These are phyloP conservation scores for Drosophila erecta DNA, from an alignment of 1,140 invertebrate species.

Conservation along the genomic window DNA sequence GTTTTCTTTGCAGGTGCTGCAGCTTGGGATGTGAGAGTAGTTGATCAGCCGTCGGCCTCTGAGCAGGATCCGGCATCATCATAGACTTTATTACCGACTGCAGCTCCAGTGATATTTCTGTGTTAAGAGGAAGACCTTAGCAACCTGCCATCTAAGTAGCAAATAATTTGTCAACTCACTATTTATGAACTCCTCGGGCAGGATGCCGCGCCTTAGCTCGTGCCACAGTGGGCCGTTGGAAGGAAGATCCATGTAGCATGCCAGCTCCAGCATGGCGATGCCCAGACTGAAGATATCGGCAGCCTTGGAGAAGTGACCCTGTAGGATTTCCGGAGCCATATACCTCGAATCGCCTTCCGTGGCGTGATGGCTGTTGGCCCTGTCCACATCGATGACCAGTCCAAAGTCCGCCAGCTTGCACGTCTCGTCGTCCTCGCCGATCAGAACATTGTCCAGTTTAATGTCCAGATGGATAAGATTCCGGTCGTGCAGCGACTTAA, in stretches of 20 bases:
- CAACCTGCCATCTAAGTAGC: neutral
- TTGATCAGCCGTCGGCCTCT: constrained; percentile 86
- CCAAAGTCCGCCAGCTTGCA: constrained; percentile 92
- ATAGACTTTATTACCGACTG: constrained; percentile 86
- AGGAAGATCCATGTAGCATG: constrained; percentile 90
- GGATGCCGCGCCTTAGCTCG: constrained; percentile 86
- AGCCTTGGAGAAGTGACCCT: constrained; percentile 87
- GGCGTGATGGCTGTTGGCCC: constrained; percentile 77
- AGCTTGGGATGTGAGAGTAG: constrained; percentile 84
- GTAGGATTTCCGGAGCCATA: constrained; percentile 89
- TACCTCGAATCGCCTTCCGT: constrained; percentile 92
- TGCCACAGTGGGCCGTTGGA: constrained; percentile 89
- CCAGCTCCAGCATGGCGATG: constrained; percentile 90
- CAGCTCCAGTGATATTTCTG: constrained; percentile 86
- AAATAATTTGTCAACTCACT: constrained; percentile 36
- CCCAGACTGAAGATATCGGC: constrained; percentile 90
- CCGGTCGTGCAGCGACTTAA: constrained; percentile 89
- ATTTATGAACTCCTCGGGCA: constrained; percentile 79
- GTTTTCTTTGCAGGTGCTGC: constrained; percentile 52
- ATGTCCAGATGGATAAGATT: constrained; percentile 91
- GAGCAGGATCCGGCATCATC: constrained; percentile 86
- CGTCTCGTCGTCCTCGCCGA: constrained; percentile 86
- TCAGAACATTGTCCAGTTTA: constrained; percentile 91
- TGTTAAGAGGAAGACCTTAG: constrained; percentile 8
- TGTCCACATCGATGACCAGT: constrained; percentile 88